Conservation (phyloP, 2,797 vertebrate genomes). For the Poecilia picta region DNA sequence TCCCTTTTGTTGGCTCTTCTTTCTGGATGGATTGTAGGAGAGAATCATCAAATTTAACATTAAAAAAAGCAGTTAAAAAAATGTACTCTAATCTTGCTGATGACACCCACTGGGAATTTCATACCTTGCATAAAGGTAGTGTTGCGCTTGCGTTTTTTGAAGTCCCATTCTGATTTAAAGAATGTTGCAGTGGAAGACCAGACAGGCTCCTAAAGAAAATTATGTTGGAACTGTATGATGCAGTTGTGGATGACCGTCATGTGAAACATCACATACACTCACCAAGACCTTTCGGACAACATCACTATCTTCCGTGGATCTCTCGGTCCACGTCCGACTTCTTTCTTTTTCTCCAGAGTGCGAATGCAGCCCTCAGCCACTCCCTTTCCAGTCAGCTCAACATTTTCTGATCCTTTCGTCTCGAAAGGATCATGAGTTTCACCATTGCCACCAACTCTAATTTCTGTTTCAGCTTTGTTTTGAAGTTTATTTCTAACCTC, state of each 20-base stretch:
- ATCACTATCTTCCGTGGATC: constrained; percentile 74
- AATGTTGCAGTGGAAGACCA: constrained; percentile 68
- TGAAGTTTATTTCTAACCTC: neutral
- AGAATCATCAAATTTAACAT: neutral
- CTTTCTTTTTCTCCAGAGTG: constrained; percentile 67
- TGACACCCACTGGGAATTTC: neutral
- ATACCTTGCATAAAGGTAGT: constrained; percentile 74
- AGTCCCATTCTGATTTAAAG: constrained; percentile 42
- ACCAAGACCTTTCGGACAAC: constrained; percentile 81
- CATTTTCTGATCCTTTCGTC: constrained; percentile 24
- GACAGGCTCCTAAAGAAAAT: constrained; percentile 74
- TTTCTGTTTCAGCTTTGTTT: constrained; percentile 17
- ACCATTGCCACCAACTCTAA: constrained; percentile 12
- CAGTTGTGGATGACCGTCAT: neutral
- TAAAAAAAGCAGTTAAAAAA: neutral
- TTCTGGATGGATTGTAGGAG: constrained; percentile 58
- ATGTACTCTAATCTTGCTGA: neutral
- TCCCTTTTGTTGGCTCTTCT: constrained; percentile 65
- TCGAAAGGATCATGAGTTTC: constrained; percentile 20
- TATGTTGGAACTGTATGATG: neutral
- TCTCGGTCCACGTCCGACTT: constrained; percentile 36
- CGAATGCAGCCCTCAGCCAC: constrained; percentile 73
- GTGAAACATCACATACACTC: constrained; percentile 12
- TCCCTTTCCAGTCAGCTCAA: constrained; percentile 60
- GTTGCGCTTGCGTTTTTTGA: constrained; percentile 66